Base-by-base conservation (phyloP, 2,797 vertebrate species). In the Fistularia tabacaria region DNA sequence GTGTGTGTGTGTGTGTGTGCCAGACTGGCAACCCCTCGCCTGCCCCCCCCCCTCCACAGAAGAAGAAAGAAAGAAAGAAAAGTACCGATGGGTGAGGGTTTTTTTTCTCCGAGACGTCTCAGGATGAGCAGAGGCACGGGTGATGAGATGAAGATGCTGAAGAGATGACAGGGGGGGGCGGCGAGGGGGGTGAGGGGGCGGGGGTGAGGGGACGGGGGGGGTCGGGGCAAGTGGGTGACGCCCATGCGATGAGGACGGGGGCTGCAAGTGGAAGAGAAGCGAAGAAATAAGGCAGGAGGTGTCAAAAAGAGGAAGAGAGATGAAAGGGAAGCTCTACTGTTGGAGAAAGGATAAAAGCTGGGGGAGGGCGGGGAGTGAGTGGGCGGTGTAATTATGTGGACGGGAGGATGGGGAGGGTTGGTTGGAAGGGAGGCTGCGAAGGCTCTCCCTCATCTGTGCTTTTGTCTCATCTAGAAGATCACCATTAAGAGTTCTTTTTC, bases 11-110 rank as follows among this genome's bases (percentile, higher is more conserved):
- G 59, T 42, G 49, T 51, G 62, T 10, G 59, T 49, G 38, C 62
- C 61, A 70, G 67, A 80, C 74, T 81, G 80, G 76, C 79, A 77
- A 66, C 70, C 59, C 59, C 63, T 45, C 67, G 66, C 57, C 66
- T 69, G 79, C 75, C n/a, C n/a, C n/a, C n/a, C n/a, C n/a, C n/a
- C n/a, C n/a, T n/a, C n/a, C 45, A 47, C 14, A 46, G 76, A 25
- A 60, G 67, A 57, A 42, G 48, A n/a, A 46, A 73, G 41, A 54
- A 48, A 49, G 60, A 62, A 66, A 38, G 46, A 15, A 36, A 38
- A 53, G 50, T 36, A 47, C 6, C 10, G 53, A 57, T 62, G 76
- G 73, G 73, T 73, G 75, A 78, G 76, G 76, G 78, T 73, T 69
- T 57, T 47, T 47, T 57, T 43, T 53, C 39, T 53, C 14, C 51